Conservation (phyloP, 2,113 vertebrate genomes). For the Tinamus guttatus region DNA sequence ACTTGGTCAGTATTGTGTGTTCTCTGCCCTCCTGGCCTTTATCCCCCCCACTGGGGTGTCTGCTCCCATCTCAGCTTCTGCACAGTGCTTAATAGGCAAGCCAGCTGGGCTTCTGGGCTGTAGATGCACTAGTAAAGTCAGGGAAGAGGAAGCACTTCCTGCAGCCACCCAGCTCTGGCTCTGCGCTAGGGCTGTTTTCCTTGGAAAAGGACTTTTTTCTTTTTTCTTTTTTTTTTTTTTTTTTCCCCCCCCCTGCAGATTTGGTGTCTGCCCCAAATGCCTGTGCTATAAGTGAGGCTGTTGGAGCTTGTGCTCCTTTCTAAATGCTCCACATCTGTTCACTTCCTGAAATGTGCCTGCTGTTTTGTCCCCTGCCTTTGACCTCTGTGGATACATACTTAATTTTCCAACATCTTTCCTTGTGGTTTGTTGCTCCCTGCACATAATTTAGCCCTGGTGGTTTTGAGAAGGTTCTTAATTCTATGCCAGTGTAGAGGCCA, state of each 20-base stretch:
- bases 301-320: background rate
- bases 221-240: no score
- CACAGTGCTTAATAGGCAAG: background rate
- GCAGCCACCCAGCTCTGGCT: background rate
- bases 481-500: background rate
- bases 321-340: background rate
- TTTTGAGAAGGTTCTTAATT: background rate
- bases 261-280: no score
- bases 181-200: background rate
- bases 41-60: background rate
- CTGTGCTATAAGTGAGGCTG: background rate
- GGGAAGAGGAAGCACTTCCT: background rate
- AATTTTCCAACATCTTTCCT: background rate
- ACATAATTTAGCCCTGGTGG: background rate
- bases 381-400: rapidly evolving
- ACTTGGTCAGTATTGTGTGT: background rate
- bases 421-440: background rate
- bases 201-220: background rate
- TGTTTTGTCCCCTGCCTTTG: background rate
- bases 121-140: background rate
- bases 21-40: background rate
- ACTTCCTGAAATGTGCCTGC: background rate
- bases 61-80: background rate
- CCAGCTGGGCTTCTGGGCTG: rapidly evolving
- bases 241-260: background rate